Evolutionary conservation across 2,797 vertebrate genomes (phyloP), one percentile per base, ranked within the genome.

Genomic region (Hypotaenidia okinawae): DNA sequence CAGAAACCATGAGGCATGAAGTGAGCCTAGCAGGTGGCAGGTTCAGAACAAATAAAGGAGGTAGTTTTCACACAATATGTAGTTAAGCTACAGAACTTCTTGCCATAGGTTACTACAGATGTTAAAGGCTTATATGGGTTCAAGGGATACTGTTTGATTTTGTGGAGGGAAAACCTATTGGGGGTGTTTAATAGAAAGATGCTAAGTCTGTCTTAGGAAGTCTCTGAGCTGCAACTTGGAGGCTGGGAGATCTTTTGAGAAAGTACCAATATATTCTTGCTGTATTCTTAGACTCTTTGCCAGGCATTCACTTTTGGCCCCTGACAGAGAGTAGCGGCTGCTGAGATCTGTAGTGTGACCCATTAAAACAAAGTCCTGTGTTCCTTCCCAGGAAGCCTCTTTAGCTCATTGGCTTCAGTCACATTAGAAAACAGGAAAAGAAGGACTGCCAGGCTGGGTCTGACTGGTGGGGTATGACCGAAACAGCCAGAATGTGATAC

Each of bases 1-100:
- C 88, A 77, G 92, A 92, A 93, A 94, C 2, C 55, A 87, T 69
- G 90, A 95, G 81, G 95, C 95, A 93, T 95, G 93, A 96, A 96
- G 85, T 74, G 25, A 93, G 81, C 91, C 80, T 96, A 69, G 92
- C 87, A 96, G 94, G 92, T 91, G 94, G 87, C 91, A 84, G 66
- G 84, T 78, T 93, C 87, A 68, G 68, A 93, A 86, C 41, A 92
- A 95, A 72, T 63, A 82, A 41, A 18, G 52, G 84, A 84, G 52
- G 37, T 77, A 41, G 74, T 90, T 95, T 87, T 84, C 70, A 90
- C 35, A 74, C 41, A 92, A 77, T 69, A 63, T 2, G 13, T 84
- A 80, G 43, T 87, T 92, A 74, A 67, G n/a, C 52, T 90, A 27
- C 37, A 73, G 59, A 95, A 90, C 52, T 83, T 88, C 52, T 76